These are phyloP conservation scores for Tiliqua scincoides DNA, from an alignment of 2,113 vertebrate species.

Conservation along the genomic window DNA sequence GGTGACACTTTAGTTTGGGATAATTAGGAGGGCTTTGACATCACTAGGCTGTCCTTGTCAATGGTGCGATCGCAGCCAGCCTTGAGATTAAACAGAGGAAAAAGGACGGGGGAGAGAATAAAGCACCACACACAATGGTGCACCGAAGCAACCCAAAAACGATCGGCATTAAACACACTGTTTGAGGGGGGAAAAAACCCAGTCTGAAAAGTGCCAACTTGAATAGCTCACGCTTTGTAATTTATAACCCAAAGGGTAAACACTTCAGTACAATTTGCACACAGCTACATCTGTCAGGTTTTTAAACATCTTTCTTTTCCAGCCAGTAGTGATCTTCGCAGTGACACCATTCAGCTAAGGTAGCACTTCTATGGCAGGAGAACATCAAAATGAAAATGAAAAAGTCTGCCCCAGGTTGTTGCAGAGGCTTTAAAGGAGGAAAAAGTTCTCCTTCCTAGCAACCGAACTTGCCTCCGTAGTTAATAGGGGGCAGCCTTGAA, in stretches of 20 bases:
- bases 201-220: slow-evolving; percentile 4
- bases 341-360: neutral
- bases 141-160: neutral
- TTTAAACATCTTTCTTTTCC: neutral
- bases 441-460: neutral
- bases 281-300: neutral
- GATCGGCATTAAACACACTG: neutral
- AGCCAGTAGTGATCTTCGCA: slow-evolving; percentile 15
- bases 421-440: neutral
- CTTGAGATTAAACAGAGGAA: slow-evolving; percentile 13
- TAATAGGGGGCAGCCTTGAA: neutral
- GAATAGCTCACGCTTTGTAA: accelerated
- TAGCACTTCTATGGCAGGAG: slow-evolving; percentile 2
- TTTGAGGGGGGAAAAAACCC: neutral
- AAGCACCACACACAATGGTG: neutral
- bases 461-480: neutral
- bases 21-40: slow-evolving; percentile 52
- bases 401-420: neutral
- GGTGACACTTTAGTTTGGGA: slow-evolving; percentile 44
- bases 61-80: neutral
- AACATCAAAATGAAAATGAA: neutral
- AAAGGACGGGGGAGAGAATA: neutral
- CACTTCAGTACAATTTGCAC: neutral
- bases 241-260: slow-evolving; percentile 24
- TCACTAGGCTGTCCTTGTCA: slow-evolving; percentile 51